Evolutionary conservation across 2,113 vertebrate genomes (phyloP).

Genomic region (Chaetodon auriga): DNA sequence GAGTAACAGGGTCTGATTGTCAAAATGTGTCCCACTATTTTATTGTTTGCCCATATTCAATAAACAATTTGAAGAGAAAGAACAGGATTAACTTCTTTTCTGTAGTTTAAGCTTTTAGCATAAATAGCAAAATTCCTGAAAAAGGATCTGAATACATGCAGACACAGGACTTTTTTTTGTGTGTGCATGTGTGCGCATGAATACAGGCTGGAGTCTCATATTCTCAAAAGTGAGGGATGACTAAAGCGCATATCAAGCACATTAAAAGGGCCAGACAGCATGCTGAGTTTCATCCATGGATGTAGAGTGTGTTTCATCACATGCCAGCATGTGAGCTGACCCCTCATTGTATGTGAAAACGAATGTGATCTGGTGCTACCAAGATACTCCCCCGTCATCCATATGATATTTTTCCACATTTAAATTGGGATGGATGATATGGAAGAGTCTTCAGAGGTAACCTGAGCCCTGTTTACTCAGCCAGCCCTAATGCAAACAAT

Average conservation of each 20-base stretch:
- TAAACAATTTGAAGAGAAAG: not conserved
- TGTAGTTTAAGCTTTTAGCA: not conserved
- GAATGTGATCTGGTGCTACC: conserved; percentile 55
- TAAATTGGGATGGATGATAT: conserved; percentile 65
- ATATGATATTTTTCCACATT: conserved; percentile 67
- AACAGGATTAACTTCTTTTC: not conserved
- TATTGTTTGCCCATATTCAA: not conserved
- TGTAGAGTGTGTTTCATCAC: conserved; percentile 25
- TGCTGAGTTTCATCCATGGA: conserved; percentile 23
- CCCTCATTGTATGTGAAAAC: conserved; percentile 33
- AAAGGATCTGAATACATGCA: not conserved
- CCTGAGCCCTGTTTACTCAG: conserved; percentile 72
- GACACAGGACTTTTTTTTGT: not conserved
- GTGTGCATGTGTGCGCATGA: not conserved
- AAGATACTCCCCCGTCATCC: conserved; percentile 33
- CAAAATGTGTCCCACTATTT: not conserved
- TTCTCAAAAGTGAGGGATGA: conserved; percentile 27
- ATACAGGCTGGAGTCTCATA: conserved; percentile 1
- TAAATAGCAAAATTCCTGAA: not conserved
- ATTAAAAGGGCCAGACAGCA: conserved; percentile 8
- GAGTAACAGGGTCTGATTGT: not conserved
- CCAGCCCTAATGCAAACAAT: conserved; percentile 68
- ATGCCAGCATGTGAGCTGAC: conserved; percentile 39
- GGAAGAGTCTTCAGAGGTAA: conserved; percentile 65
- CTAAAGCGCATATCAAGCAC: conserved; percentile 42